Evolutionary conservation across 2,888 invertebrate species (phyloP), one percentile per base, ranked within the genome.

Genomic region (Pasiphila rectangulata): DNA sequence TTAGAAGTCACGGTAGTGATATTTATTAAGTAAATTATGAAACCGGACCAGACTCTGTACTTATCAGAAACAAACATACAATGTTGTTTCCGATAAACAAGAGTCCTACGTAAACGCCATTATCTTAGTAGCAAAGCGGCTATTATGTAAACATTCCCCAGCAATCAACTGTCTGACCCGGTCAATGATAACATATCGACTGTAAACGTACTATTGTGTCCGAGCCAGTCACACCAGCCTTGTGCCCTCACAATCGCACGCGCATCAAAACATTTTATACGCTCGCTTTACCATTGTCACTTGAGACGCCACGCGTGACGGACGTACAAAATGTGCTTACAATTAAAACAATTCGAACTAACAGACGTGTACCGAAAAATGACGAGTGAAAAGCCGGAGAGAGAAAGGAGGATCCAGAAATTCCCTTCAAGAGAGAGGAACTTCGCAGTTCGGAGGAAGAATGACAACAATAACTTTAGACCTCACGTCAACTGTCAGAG

Each of bases 341-440:
- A 83, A 32, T 67, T 87, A 48, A 86, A 86, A 61, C 80, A 79
- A 67, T 64, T 84, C 51, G 86, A 86, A 65, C 79, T 82, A 76
- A 69, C 79, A 56, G 84, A 84, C 46, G 74, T 85, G 30, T 84
- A 78, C 64, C 72, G 79, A 34, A 75, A 78, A 19, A 64, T 85
- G 19, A 68, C 67, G 19, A 32, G 13, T 25, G 53, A 51, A 4
- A 75, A 75, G 13, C 61, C 61, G 9, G 81, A 79, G 27, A 69
- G 65, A 40, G 75, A 79, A 13, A 70, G 66, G 49, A 82, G 77
- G 50, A 76, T 84, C 60, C 92, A 93, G 43, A 91, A 92, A 64
- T 93, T 93, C 71, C 93, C 92, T 0, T 92, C 92, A 0, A 87
- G 93, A 29, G 93, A 93, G 66, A 89, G 93, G 56, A 92, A 93